Percentiles rank a stretch among this genome's conserved stretches.
phyloP scores from a whole-genome alignment of 2,797 vertebrate genomes.

The Cetoscarus ocellatus region DNA sequence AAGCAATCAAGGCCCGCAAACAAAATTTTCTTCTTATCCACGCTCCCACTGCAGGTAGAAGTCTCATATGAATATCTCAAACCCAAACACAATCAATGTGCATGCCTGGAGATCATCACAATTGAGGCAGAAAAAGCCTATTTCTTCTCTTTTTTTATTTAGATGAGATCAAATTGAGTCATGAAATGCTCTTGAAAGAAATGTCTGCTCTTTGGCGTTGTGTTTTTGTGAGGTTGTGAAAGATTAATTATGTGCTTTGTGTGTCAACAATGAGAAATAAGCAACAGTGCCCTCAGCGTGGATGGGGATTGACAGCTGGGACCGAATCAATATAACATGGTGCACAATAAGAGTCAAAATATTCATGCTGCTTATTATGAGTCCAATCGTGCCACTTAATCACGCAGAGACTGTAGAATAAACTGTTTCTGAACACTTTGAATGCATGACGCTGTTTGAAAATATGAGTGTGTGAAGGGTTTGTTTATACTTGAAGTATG shows the following conservation, averaged over 20 bases:
- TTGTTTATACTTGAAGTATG: slow-evolving; percentile 32
- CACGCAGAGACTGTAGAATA: slow-evolving; percentile 1
- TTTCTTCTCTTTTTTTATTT: neutral
- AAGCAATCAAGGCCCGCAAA: neutral
- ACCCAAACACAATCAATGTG: slow-evolving; percentile 2
- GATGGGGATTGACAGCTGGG: slow-evolving; percentile 41
- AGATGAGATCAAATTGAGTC: slow-evolving; percentile 18
- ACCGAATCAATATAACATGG: slow-evolving; percentile 39
- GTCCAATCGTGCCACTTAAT: slow-evolving; percentile 26
- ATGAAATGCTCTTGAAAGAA: slow-evolving; percentile 13
- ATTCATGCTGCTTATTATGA: slow-evolving; percentile 27
- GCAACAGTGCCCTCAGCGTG: slow-evolving; percentile 29
- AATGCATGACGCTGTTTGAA: slow-evolving; percentile 11
- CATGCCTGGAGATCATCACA: neutral
- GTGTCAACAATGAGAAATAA: slow-evolving; percentile 58
- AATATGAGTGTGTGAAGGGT: slow-evolving; percentile 4
- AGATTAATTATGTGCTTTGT: slow-evolving; percentile 34
- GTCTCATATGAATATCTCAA: slow-evolving; percentile 3
- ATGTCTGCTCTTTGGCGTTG: neutral
- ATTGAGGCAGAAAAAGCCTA: neutral
- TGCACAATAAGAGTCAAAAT: slow-evolving; percentile 30
- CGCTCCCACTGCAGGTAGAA: neutral
- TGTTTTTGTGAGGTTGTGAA: slow-evolving; percentile 24
- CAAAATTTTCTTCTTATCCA: neutral
- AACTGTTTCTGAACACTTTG: slow-evolving; percentile 3